phyloP scores from a whole-genome alignment of 2,888 invertebrate genomes.

The Drosophila infuscata region DNA sequence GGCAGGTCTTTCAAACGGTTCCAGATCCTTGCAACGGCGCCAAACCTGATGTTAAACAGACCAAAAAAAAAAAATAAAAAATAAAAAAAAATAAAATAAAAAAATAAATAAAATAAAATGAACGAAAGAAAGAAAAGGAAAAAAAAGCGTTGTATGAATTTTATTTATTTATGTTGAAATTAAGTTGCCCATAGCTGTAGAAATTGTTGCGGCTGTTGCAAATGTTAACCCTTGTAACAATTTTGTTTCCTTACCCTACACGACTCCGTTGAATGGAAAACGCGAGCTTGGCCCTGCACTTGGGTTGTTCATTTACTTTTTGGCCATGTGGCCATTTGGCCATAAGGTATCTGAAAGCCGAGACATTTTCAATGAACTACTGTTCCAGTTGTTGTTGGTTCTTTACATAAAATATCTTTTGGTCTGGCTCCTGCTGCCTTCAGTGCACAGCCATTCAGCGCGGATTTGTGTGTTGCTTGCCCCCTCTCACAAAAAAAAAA shows the following conservation, averaged over 20 bases:
- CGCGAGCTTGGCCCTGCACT: not conserved
- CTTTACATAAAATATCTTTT: not conserved
- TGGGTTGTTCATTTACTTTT: not conserved
- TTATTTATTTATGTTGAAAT: slow-evolving; percentile 81
- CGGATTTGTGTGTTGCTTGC: slow-evolving; percentile 66
- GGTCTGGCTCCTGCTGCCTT: slow-evolving; percentile 26
- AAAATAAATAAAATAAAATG: not conserved
- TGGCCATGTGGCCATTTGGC: no score
- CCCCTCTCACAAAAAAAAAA: not conserved
- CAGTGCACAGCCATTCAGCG: slow-evolving; percentile 58
- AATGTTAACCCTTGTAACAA: slow-evolving; percentile 69
- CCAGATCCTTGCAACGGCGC: slow-evolving; percentile 14
- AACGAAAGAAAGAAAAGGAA: slow-evolving; percentile 1
- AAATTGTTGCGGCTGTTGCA: slow-evolving; percentile 74
- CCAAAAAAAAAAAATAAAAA: slow-evolving; percentile 10
- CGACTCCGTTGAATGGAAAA: not conserved
- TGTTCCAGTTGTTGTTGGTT: slow-evolving; percentile 10
- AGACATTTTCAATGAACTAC: not conserved
- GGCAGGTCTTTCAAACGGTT: slow-evolving; percentile 33
- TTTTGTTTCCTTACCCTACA: slow-evolving; percentile 38
- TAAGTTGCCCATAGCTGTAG: slow-evolving; percentile 73
- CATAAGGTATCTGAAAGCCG: slow-evolving; percentile 25
- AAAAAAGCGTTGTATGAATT: slow-evolving; percentile 34
- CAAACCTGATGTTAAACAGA: slow-evolving; percentile 36
- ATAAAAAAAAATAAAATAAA: not conserved